Base-by-base conservation (phyloP, 2,113 vertebrate species). In the Ornithorhynchus anatinus region DNA sequence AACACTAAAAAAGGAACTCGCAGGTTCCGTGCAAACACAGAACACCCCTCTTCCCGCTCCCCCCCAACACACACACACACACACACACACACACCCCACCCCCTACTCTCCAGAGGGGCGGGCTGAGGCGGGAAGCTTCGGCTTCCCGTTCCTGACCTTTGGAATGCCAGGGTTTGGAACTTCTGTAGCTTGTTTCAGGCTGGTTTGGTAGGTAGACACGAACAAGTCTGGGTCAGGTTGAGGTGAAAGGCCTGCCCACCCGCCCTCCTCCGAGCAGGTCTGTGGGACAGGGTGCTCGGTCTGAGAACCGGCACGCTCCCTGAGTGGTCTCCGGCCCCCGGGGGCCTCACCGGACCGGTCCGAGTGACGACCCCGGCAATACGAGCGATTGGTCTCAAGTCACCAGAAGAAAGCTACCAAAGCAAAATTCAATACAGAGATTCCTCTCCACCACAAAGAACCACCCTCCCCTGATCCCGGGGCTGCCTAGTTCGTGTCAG, bases 81-180 rank as follows among this genome's bases (percentile, higher is more conserved):
- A n/a, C n/a, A n/a, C n/a, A n/a, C n/a, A n/a, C n/a, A n/a, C n/a
- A n/a, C n/a, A n/a, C n/a, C n/a, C n/a, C n/a, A n/a, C n/a, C n/a
- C n/a, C n/a, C n/a, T n/a, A n/a, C n/a, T n/a, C n/a, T n/a, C n/a
- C n/a, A n/a, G n/a, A 17, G 16, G 52, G 43, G 39, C 39, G 35
- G 35, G 22, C 25, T 31, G 10, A 22, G 27, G 69, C 74, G 62
- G n/a, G 54, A 75, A 44, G 35, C 25, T 66, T 59, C 42, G 50
- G 65, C 44, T 58, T 50, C 50, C 51, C 56, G 58, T 65, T 72
- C 61, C 45, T 53, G 58, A 50, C 51, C 37, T 38, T 43, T 50
- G 27, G 76, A 66, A 52, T 43, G 54, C 69, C 60, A 69, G 67
- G 66, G 63, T 52, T 32, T 20, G 16, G 23, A 58, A 48, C 14